Percentiles rank a stretch among this genome's conserved stretches.
Evolutionary conservation across 2,113 vertebrate genomes (phyloP).

Genomic region (Tyto alba): DNA sequence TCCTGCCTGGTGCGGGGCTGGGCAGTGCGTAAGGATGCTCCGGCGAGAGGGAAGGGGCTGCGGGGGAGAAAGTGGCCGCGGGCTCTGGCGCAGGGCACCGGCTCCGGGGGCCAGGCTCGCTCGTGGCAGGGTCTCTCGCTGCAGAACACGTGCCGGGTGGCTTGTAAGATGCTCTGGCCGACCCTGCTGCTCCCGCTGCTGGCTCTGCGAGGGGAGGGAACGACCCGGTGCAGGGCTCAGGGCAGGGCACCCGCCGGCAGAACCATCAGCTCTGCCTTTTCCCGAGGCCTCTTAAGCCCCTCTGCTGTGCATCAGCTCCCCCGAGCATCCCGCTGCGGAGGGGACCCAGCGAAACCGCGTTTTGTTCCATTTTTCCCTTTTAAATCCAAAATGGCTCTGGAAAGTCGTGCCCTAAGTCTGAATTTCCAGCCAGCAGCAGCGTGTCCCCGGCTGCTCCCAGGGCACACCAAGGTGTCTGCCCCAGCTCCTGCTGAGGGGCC

Average conservation of each 20-base stretch:
- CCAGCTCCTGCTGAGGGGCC: accelerated
- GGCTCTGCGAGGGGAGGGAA: neutral
- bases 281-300: neutral
- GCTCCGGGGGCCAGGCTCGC: neutral
- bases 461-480: neutral
- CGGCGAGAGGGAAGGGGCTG: neutral
- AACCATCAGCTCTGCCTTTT: neutral
- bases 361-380: neutral
- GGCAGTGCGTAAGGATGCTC: neutral
- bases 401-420: accelerated
- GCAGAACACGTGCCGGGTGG: neutral
- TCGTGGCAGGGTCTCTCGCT: neutral
- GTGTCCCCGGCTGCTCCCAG: neutral
- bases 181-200: neutral
- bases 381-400: neutral
- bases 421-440: neutral
- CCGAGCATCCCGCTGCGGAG: neutral
- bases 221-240: accelerated
- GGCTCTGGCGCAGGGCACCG: neutral
- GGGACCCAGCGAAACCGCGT: accelerated
- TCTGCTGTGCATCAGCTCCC: neutral
- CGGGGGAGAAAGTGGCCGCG: accelerated
- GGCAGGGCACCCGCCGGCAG: neutral
- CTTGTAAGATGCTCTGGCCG: neutral
- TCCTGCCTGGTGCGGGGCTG: neutral